Conservation (phyloP, 2,113 vertebrate genomes). For the Pogona vitticeps region DNA sequence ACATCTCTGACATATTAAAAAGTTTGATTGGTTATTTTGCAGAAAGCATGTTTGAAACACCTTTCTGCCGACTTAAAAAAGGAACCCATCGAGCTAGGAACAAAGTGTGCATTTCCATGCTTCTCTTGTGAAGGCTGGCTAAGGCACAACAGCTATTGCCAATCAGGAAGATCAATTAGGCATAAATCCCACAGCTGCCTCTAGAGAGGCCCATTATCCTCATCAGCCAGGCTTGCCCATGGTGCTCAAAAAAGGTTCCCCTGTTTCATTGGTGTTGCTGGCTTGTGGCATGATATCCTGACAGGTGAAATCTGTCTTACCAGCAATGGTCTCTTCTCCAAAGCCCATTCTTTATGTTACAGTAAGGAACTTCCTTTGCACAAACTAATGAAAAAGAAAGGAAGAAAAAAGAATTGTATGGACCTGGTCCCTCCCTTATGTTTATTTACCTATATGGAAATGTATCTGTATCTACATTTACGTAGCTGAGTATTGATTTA, state of each 20-base stretch:
- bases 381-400: background rate
- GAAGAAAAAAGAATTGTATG: background rate
- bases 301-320: background rate
- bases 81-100: background rate
- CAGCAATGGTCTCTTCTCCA: background rate
- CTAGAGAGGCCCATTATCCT: background rate
- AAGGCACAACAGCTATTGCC: background rate
- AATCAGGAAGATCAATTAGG: conserved; percentile 6
- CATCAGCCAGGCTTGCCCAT: background rate
- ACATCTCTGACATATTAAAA: background rate
- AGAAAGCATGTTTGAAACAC: background rate
- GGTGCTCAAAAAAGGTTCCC: background rate
- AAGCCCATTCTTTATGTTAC: background rate
- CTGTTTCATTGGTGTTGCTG: background rate
- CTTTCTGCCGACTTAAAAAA: background rate
- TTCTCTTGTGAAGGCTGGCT: background rate
- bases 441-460: too few species aligned
- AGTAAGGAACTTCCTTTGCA: background rate
- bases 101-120: background rate
- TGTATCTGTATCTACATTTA: too few species aligned
- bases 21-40: background rate
- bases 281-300: background rate
- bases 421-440: too few species aligned
- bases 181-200: background rate
- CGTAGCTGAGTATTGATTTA: too few species aligned